These are phyloP conservation scores for Acrobasis suavella DNA, from an alignment of 2,888 invertebrate species.

Conservation along the genomic window DNA sequence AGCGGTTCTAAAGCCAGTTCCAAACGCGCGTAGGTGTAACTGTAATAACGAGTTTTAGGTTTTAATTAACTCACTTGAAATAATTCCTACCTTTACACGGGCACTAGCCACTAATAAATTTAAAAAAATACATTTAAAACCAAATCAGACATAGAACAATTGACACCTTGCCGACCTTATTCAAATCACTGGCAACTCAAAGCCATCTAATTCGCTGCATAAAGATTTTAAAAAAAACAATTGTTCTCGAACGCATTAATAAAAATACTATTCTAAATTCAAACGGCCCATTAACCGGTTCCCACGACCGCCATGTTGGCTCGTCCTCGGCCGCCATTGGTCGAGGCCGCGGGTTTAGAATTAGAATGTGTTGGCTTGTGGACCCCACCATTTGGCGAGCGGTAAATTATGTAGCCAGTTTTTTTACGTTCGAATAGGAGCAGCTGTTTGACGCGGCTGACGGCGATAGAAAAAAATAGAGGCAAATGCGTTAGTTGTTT, in stretches of 20 bases:
- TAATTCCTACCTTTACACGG: not conserved
- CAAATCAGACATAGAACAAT: slow-evolving; percentile 23
- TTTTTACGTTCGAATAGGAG: slow-evolving; percentile 72
- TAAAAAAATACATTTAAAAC: slow-evolving; percentile 15
- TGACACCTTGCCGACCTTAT: slow-evolving; percentile 31
- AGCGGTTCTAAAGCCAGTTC: slow-evolving; percentile 15
- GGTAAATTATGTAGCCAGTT: slow-evolving; percentile 74
- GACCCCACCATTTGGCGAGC: slow-evolving; percentile 80
- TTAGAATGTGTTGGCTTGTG: slow-evolving; percentile 70
- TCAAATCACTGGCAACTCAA: slow-evolving; percentile 21
- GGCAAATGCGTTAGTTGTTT: slow-evolving; percentile 17
- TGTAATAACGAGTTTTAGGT: slow-evolving; percentile 17
- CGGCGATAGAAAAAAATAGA: slow-evolving; percentile 46
- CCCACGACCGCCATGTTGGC: slow-evolving; percentile 80
- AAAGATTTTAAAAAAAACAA: slow-evolving; percentile 56
- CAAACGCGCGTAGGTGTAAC: slow-evolving; percentile 18
- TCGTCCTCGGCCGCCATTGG: slow-evolving; percentile 80
- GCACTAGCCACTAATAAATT: slow-evolving; percentile 19
- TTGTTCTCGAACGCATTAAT: slow-evolving; percentile 73
- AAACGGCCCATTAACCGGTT: slow-evolving; percentile 81
- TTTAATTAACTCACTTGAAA: slow-evolving; percentile 11
- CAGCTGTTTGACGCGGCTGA: slow-evolving; percentile 56
- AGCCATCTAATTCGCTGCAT: slow-evolving; percentile 13
- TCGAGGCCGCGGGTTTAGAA: slow-evolving; percentile 78
- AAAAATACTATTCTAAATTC: slow-evolving; percentile 82